A percentile compares a stretch with the other conserved stretches of the same genome.
phyloP scores from a whole-genome alignment of 2,113 vertebrate species.

The Gymnarchus niloticus region DNA sequence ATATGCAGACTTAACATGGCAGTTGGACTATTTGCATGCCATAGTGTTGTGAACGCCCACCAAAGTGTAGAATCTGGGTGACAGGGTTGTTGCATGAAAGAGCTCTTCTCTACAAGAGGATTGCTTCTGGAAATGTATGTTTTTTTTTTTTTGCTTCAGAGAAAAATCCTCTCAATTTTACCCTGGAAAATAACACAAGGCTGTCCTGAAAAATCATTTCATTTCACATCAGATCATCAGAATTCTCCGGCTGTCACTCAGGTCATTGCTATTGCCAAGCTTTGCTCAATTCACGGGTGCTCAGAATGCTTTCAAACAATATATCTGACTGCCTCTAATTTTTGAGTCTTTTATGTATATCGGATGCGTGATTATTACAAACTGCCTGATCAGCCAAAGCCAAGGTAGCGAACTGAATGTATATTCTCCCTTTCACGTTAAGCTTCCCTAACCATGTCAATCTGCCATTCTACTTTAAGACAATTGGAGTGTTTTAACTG shows the following conservation, averaged over 20 bases:
- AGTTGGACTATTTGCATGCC: neutral
- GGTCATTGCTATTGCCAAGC: neutral
- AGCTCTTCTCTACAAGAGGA: no score
- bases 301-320: neutral
- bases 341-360: neutral
- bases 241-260: neutral
- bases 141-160: neutral
- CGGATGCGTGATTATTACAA: neutral
- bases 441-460: neutral
- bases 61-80: no score
- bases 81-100: neutral
- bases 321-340: neutral
- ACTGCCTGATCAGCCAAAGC: neutral
- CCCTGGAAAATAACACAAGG: neutral
- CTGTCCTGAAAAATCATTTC: neutral
- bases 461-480: neutral
- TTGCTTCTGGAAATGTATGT: neutral
- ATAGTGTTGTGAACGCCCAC: neutral
- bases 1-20: neutral
- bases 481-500: neutral
- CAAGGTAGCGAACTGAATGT: neutral
- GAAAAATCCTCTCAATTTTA: neutral
- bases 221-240: neutral
- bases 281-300: neutral
- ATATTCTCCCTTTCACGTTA: neutral